Evolutionary conservation across 2,888 invertebrate genomes (phyloP).

Genomic region (Sabatieria punctata): DNA sequence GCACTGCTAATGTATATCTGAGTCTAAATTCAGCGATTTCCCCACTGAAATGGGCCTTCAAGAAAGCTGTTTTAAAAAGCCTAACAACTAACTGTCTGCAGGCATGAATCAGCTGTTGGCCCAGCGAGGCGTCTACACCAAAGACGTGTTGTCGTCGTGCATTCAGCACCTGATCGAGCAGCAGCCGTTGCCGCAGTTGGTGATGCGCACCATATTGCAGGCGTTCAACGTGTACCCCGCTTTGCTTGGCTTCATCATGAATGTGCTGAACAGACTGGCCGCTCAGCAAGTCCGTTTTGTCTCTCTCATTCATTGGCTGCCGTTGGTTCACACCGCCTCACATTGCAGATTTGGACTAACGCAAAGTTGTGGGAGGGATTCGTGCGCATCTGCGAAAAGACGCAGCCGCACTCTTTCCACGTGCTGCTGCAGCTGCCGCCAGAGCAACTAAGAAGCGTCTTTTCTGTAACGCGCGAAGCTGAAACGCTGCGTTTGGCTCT

Average conservation of each 20-base stretch:
- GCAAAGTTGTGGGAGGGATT: slow-evolving; percentile 96
- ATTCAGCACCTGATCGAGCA: slow-evolving; percentile 79
- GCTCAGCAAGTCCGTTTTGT: slow-evolving; percentile 53
- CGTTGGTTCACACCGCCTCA: not conserved
- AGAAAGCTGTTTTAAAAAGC: no score
- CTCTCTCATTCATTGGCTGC: not conserved
- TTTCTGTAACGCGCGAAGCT: slow-evolving; percentile 51
- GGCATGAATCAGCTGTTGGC: slow-evolving; percentile 76
- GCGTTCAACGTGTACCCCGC: slow-evolving; percentile 72
- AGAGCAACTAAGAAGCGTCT: slow-evolving; percentile 52
- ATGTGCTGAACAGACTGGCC: slow-evolving; percentile 69
- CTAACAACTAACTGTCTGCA: no score
- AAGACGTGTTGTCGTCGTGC: slow-evolving; percentile 76
- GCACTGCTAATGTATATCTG: no score
- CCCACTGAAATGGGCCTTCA: no score
- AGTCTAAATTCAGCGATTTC: no score
- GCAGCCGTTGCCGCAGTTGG: slow-evolving; percentile 67
- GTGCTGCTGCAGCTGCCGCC: slow-evolving; percentile 26
- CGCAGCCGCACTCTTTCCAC: slow-evolving; percentile 59
- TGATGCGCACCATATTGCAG: slow-evolving; percentile 92
- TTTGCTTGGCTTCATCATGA: slow-evolving; percentile 69
- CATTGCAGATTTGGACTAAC: slow-evolving; percentile 66
- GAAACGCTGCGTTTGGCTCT: slow-evolving; percentile 54
- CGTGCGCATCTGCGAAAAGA: slow-evolving; percentile 78
- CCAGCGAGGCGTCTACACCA: slow-evolving; percentile 72